Evolutionary conservation across 2,113 vertebrate species (phyloP).

Genomic region (Sorex fumeus): DNA sequence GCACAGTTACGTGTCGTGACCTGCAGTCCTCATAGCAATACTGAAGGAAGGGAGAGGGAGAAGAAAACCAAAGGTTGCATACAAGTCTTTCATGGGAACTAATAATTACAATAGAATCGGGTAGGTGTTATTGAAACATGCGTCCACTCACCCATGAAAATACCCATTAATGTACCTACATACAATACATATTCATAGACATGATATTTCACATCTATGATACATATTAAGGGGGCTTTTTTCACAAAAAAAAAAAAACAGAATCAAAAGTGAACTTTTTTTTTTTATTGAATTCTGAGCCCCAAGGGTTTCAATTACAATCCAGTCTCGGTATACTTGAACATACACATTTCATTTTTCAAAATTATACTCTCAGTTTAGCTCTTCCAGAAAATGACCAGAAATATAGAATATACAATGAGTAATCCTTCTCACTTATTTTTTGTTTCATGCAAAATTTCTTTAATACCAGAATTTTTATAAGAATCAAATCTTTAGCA

Average conservation of each 20-base stretch:
- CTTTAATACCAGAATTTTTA: conserved; percentile 42
- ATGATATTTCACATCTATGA: not conserved
- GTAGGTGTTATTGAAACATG: not conserved
- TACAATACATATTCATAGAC: not conserved
- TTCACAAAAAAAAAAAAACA: not conserved
- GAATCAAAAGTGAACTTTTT: conserved; percentile 19
- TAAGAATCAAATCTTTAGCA: conserved; percentile 32
- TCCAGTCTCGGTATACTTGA: not conserved
- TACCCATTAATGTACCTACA: not conserved
- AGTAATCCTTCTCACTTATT: conserved; percentile 51
- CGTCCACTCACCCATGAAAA: not conserved
- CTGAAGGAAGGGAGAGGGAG: not conserved
- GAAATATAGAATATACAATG: conserved; percentile 12
- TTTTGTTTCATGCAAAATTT: conserved; percentile 5
- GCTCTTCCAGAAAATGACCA: not conserved
- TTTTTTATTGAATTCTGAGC: conserved; percentile 38
- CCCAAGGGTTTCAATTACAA: conserved; percentile 13
- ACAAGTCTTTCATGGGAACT: not conserved
- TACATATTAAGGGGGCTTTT: conserved; percentile 12
- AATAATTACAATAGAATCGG: not conserved
- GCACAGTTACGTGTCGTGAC: too few relatives aligned
- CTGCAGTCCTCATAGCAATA: not conserved
- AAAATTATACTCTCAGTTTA: conserved; percentile 32
- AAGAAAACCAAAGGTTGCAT: not conserved
- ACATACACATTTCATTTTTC: not conserved